phyloP scores from a whole-genome alignment of 2,113 vertebrate species.

The Delphinus delphis region DNA sequence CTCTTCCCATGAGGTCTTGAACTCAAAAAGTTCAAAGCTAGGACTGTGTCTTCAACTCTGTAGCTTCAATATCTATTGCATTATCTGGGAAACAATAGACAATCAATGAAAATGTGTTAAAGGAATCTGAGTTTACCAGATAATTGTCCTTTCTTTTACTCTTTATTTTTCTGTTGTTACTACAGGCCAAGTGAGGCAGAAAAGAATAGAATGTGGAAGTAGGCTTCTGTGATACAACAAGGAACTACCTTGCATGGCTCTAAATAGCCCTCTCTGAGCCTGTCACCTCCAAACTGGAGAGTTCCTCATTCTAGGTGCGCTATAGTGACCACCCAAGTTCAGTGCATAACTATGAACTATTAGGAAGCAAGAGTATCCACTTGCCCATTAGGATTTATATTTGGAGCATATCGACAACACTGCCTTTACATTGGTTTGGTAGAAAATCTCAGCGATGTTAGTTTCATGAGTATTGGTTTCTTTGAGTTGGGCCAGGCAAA shows the following conservation, averaged over 20 bases:
- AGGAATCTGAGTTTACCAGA: background rate
- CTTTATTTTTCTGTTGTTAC: background rate
- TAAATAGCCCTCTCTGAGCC: background rate
- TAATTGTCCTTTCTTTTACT: background rate
- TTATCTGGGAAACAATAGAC: background rate
- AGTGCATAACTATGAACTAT: background rate
- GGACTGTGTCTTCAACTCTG: background rate
- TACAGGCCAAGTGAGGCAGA: background rate
- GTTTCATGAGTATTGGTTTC: background rate
- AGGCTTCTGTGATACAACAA: background rate
- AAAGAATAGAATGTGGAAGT: background rate
- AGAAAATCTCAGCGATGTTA: background rate
- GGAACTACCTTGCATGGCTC: background rate
- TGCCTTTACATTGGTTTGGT: background rate
- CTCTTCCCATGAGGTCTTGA: background rate
- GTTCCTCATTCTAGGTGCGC: background rate
- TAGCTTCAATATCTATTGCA: background rate
- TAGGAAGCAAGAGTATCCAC: background rate
- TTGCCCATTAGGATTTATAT: background rate
- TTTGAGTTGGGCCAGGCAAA: background rate
- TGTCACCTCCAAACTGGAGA: background rate
- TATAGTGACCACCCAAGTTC: background rate
- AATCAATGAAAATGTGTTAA: background rate
- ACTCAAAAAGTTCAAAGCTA: background rate
- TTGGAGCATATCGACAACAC: background rate